Evolutionary conservation across 1,140 invertebrate genomes (phyloP).

Genomic region (Trichonephila clavata): DNA sequence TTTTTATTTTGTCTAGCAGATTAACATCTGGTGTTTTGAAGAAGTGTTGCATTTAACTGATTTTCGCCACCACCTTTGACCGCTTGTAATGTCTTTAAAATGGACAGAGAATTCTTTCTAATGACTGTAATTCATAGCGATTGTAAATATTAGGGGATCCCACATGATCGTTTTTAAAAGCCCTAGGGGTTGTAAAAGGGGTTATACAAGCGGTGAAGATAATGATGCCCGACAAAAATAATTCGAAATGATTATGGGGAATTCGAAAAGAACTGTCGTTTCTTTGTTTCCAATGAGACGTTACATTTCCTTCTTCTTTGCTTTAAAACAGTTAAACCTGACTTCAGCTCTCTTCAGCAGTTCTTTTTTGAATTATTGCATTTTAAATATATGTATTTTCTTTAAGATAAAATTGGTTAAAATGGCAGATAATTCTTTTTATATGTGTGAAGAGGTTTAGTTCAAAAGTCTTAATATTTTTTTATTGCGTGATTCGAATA

Average conservation of each 20-base stretch:
- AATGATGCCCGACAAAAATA: not conserved
- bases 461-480: too few species aligned
- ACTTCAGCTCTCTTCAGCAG: too few species aligned
- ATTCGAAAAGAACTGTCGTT: not conserved
- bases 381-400: too few species aligned
- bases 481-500: too few species aligned
- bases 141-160: not conserved
- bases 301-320: not conserved
- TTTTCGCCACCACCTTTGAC: not conserved
- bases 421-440: too few species aligned
- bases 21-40: slow-evolving; percentile 26
- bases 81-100: not conserved
- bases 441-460: too few species aligned
- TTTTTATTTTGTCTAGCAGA: not conserved
- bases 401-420: too few species aligned
- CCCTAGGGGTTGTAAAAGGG: not conserved
- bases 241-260: not conserved
- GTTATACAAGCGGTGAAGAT: not conserved
- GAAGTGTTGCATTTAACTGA: slow-evolving; percentile 16
- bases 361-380: too few species aligned
- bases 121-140: not conserved
- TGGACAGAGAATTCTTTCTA: not conserved
- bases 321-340: not conserved
- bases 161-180: not conserved
- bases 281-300: not conserved